These are phyloP conservation scores for Drosophila suzukii DNA, from an alignment of 1,140 invertebrate genomes.

Conservation along the genomic window DNA sequence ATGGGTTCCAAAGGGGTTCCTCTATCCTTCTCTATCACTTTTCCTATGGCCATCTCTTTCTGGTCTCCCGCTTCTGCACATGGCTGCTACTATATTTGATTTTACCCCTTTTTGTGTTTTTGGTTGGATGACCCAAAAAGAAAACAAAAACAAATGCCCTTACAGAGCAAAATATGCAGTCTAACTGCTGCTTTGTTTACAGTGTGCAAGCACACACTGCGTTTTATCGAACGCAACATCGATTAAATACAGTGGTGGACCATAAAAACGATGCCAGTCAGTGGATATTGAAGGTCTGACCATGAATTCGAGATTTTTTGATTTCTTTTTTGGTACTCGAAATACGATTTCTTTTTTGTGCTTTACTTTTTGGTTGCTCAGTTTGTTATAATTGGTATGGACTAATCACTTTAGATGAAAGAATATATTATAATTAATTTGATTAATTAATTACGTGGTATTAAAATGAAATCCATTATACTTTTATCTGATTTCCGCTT, in stretches of 20 bases:
- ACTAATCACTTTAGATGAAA: neutral
- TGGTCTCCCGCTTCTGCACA: neutral
- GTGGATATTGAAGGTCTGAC: constrained; percentile 18
- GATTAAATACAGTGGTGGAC: constrained; percentile 43
- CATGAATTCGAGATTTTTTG: neutral
- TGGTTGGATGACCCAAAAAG: constrained; percentile 44
- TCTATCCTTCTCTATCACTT: neutral
- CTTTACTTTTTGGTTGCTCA: neutral
- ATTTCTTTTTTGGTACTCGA: neutral
- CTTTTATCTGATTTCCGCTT: neutral
- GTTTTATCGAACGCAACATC: constrained; percentile 40
- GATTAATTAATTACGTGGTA: neutral
- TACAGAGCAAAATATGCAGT: constrained; percentile 32
- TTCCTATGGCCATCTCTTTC: neutral
- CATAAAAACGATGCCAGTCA: constrained; percentile 43
- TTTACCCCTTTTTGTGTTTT: constrained; percentile 23
- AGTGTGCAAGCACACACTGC: constrained; percentile 3
- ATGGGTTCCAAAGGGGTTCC: constrained; percentile 30
- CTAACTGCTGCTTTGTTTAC: constrained; percentile 60
- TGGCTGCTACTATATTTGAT: constrained; percentile 20
- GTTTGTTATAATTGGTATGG: neutral
- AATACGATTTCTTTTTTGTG: no score
- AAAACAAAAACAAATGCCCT: constrained; percentile 23
- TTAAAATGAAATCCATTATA: neutral
- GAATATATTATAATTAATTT: neutral